Conservation (phyloP, 1,140 invertebrate species). For the Diorhabda elongata region DNA sequence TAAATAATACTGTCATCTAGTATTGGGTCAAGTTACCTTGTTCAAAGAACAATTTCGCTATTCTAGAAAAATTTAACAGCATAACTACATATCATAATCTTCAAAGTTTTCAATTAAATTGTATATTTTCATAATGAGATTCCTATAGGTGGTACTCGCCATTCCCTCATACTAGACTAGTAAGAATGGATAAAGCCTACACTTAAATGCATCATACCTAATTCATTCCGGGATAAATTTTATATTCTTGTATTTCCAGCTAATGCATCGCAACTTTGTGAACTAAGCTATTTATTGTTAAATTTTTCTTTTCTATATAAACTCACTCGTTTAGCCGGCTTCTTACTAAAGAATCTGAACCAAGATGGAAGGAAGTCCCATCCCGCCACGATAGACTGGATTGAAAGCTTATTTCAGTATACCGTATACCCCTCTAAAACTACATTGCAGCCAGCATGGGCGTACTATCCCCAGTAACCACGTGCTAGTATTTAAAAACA, state of each 20-base stretch:
- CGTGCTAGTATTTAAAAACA: slow-evolving; percentile 8
- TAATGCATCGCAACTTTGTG: slow-evolving; percentile 35
- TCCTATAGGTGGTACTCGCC: slow-evolving; percentile 45
- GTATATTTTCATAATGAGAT: slow-evolving; percentile 42
- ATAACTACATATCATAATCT: slow-evolving; percentile 44
- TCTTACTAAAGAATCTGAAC: slow-evolving; percentile 44
- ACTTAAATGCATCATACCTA: slow-evolving; percentile 48
- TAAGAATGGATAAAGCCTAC: slow-evolving; percentile 42
- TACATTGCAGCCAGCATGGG: slow-evolving; percentile 46
- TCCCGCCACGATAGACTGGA: slow-evolving; percentile 48
- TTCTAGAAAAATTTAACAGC: slow-evolving; percentile 46
- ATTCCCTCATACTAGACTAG: slow-evolving; percentile 43
- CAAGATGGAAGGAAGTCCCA: slow-evolving; percentile 50
- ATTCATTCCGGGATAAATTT: slow-evolving; percentile 42
- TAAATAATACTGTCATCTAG: slow-evolving; percentile 8
- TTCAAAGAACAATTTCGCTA: slow-evolving; percentile 45
- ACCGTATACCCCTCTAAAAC: slow-evolving; percentile 48
- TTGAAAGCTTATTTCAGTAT: slow-evolving; percentile 46
- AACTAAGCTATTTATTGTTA: slow-evolving; percentile 28
- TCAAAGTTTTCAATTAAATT: slow-evolving; percentile 34
- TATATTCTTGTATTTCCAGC: slow-evolving; percentile 31
- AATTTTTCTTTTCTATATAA: slow-evolving; percentile 30
- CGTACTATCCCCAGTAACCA: slow-evolving; percentile 18
- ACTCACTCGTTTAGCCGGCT: slow-evolving; percentile 43
- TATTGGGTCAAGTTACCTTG: slow-evolving; percentile 40